These are phyloP conservation scores for Grapholita molesta DNA, from an alignment of 1,140 invertebrate species.

Conservation along the genomic window DNA sequence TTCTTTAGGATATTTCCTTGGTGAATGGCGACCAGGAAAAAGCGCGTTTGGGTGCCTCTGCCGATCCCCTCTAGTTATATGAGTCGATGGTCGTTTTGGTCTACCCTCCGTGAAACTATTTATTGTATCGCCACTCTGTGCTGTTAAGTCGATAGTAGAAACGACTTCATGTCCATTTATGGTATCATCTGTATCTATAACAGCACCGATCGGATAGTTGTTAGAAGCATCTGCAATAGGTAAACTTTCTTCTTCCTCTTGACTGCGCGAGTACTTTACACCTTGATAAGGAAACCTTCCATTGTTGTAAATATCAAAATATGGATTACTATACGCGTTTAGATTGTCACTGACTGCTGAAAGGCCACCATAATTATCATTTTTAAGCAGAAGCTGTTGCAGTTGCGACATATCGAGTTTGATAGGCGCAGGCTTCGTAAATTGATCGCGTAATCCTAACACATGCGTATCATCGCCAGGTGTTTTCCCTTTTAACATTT, in stretches of 20 bases:
- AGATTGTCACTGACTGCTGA: conserved; percentile 39
- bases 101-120: conserved; percentile 42
- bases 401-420: conserved; percentile 68
- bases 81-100: conserved; percentile 39
- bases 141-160: conserved; percentile 38
- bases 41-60: conserved; percentile 53
- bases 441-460: conserved; percentile 50
- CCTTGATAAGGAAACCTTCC: conserved; percentile 56
- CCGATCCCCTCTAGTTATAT: conserved; percentile 38
- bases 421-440: conserved; percentile 49
- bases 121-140: conserved; percentile 39
- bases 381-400: conserved; percentile 62
- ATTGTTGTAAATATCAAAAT: conserved; percentile 54
- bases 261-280: conserved; percentile 69
- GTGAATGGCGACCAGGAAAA: conserved; percentile 42
- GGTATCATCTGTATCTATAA: conserved; percentile 64
- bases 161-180: conserved; percentile 41
- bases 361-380: conserved; percentile 47
- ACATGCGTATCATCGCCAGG: conserved; percentile 55
- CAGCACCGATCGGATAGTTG: conserved; percentile 70
- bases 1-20: conserved; percentile 63
- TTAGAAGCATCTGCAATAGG: conserved; percentile 65
- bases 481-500: conserved; percentile 72
- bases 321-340: conserved; percentile 41
- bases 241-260: conserved; percentile 68